Evolutionary conservation across 2,888 invertebrate species (phyloP).

Genomic region (Oscheius sp.): DNA sequence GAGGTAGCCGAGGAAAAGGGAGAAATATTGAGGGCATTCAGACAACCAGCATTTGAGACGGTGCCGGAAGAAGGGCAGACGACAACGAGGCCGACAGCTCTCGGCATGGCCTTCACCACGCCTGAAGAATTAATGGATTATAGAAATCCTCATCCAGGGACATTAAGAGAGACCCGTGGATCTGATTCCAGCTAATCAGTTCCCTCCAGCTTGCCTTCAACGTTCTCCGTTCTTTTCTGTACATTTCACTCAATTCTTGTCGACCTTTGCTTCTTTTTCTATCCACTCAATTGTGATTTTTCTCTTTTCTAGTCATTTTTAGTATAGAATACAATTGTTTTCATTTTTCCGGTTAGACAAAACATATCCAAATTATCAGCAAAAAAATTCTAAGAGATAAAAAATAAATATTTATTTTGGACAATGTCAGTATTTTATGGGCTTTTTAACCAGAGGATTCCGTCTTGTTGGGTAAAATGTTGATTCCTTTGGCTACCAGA

Average conservation of each 20-base stretch:
- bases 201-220: slow-evolving; percentile 12
- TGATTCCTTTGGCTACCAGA: slow-evolving; percentile 18
- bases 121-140: slow-evolving; percentile 53
- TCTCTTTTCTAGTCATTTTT: slow-evolving; percentile 20
- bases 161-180: slow-evolving; percentile 63
- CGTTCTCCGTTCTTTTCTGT: slow-evolving; percentile 6
- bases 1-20: not conserved
- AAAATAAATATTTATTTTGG: slow-evolving; percentile 11
- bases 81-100: slow-evolving; percentile 50
- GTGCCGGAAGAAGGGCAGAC: slow-evolving; percentile 54
- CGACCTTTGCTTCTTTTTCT: slow-evolving; percentile 1
- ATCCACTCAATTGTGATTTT: slow-evolving; percentile 21
- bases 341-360: slow-evolving; percentile 16
- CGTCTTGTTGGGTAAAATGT: not conserved
- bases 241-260: not conserved
- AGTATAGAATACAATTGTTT: not conserved
- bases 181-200: slow-evolving; percentile 49
- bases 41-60: slow-evolving; percentile 53
- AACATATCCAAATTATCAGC: slow-evolving; percentile 7
- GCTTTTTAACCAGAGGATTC: too few species aligned
- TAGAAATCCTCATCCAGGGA: slow-evolving; percentile 56
- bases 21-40: too few species aligned
- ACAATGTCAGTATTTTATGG: not conserved
- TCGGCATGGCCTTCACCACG: slow-evolving; percentile 43
- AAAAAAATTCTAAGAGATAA: not conserved